These are phyloP conservation scores for Carterocephalus palaemon DNA, from an alignment of 2,888 invertebrate species.

Conservation along the genomic window DNA sequence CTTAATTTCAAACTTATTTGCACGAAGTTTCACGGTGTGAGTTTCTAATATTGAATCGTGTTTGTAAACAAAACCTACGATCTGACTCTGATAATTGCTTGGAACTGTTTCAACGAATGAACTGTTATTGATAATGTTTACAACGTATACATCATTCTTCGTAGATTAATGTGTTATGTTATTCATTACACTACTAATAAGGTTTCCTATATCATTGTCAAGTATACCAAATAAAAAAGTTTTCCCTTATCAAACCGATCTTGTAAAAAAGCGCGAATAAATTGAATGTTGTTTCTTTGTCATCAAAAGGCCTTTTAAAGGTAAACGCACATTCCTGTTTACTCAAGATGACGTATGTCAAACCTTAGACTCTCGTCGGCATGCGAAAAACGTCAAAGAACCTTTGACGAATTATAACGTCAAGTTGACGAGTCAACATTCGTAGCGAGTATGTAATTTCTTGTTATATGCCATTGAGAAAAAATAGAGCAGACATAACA, in stretches of 20 bases:
- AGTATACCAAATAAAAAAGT: too few relatives aligned
- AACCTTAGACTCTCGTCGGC: constrained; percentile 45
- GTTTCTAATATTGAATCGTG: constrained; percentile 24
- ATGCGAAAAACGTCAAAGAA: constrained; percentile 59
- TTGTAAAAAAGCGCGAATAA: too few relatives aligned
- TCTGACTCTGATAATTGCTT: constrained; percentile 16
- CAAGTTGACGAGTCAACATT: constrained; percentile 57
- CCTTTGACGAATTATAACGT: constrained; percentile 71
- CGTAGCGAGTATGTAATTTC: constrained; percentile 34
- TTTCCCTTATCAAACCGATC: too few relatives aligned
- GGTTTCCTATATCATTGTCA: too few relatives aligned
- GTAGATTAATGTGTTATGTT: too few relatives aligned
- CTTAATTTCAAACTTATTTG: constrained; percentile 37
- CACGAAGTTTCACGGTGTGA: constrained; percentile 29
- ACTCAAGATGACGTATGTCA: constrained; percentile 61
- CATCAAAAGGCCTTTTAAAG: constrained; percentile 5
- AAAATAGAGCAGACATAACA: too few relatives aligned
- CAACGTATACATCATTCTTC: too few relatives aligned
- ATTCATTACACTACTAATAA: too few relatives aligned
- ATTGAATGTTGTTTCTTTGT: constrained; percentile 10
- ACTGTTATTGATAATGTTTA: too few relatives aligned
- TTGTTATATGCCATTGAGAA: too few relatives aligned
- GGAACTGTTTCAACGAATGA: constrained; percentile 18
- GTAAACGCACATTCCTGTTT: constrained; percentile 44
- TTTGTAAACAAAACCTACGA: constrained; percentile 33